phyloP scores from a whole-genome alignment of 2,797 vertebrate species.

The Gambusia yucatana region DNA sequence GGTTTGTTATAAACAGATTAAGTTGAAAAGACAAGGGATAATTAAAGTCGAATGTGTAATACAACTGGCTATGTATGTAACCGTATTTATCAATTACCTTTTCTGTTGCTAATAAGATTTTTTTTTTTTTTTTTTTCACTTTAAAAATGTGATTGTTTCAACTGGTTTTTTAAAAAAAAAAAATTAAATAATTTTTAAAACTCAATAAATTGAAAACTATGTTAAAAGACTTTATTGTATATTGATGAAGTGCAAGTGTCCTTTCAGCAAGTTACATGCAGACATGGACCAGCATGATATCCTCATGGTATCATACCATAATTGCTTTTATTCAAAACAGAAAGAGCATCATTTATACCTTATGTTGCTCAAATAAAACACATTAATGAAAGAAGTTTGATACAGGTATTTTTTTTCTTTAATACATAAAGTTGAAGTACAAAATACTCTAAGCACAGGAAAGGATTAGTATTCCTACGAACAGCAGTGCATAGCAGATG shows the following conservation, averaged over 20 bases:
- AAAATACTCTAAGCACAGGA: background rate
- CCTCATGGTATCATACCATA: background rate
- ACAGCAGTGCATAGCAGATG: background rate
- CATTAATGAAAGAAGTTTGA: too few species aligned
- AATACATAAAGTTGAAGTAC: background rate
- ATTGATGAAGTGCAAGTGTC: background rate
- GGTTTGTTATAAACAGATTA: background rate
- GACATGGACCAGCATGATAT: background rate
- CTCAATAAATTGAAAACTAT: background rate
- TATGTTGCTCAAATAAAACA: background rate
- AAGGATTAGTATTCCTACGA: background rate
- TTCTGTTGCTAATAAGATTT: background rate
- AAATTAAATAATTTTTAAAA: background rate
- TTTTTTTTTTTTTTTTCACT: background rate
- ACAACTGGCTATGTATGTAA: too few species aligned
- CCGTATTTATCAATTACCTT: background rate
- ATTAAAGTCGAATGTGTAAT: background rate
- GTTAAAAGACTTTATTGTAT: background rate
- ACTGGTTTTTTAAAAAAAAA: background rate
- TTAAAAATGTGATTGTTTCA: background rate
- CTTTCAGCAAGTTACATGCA: background rate
- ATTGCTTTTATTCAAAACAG: background rate
- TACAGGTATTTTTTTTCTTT: background rate
- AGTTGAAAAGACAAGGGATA: background rate
- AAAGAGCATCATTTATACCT: background rate